Conservation (phyloP, 2,797 vertebrate species). For the Intellagama lesueurii region DNA sequence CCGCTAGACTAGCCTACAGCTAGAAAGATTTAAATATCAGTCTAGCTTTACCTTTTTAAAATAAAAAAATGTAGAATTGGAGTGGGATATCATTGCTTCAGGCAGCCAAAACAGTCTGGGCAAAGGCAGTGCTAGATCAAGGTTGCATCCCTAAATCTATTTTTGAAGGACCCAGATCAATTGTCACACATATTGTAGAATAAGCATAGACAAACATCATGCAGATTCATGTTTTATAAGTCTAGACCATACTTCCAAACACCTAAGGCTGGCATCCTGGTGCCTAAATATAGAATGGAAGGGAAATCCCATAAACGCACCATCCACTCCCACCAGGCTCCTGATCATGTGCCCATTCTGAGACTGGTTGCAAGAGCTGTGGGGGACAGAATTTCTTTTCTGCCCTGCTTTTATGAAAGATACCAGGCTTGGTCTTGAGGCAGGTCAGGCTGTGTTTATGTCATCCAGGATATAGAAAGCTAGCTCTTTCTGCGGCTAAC, state of each 20-base stretch:
- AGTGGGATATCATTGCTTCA: background rate
- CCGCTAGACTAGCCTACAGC: background rate
- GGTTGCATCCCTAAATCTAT: background rate
- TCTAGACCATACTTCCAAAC: too few species aligned
- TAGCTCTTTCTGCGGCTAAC: background rate
- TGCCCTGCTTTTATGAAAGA: too few species aligned
- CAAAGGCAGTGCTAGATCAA: background rate
- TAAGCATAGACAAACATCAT: background rate
- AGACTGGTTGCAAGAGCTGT: too few species aligned
- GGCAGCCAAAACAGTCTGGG: background rate
- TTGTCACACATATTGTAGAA: background rate
- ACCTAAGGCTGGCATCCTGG: too few species aligned
- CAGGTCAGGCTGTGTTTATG: background rate
- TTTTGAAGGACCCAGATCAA: background rate
- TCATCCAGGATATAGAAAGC: background rate
- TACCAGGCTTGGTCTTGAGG: background rate
- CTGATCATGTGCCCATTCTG: too few species aligned
- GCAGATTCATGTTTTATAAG: background rate
- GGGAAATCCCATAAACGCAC: too few species aligned
- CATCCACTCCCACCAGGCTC: too few species aligned
- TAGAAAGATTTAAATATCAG: background rate
- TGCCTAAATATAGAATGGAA: too few species aligned
- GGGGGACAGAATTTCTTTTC: too few species aligned
- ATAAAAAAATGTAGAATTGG: background rate
- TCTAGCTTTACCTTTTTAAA: background rate